These are phyloP conservation scores for Poicephalus gulielmi DNA, from an alignment of 2,113 vertebrate genomes.

Conservation along the genomic window DNA sequence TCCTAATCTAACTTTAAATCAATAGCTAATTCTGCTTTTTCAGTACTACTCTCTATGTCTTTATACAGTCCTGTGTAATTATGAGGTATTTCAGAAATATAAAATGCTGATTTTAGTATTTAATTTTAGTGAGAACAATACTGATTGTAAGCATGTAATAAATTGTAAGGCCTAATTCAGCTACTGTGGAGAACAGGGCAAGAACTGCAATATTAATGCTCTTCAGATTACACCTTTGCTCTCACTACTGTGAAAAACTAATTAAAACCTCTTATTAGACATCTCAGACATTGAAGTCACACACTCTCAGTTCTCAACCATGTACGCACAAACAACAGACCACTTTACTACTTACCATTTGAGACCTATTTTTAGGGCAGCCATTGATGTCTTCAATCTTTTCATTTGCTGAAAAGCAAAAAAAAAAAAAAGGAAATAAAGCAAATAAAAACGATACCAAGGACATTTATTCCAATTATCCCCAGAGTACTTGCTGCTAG, in stretches of 20 bases:
- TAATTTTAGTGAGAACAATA: background rate
- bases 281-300: background rate
- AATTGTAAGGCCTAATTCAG: background rate
- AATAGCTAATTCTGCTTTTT: background rate
- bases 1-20: background rate
- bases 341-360: constrained; percentile 89
- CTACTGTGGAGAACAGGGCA: background rate
- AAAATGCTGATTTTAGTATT: background rate
- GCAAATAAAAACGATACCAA: background rate
- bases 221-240: background rate
- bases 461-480: background rate
- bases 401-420: constrained; percentile 88
- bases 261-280: background rate
- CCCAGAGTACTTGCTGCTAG: constrained; percentile 29
- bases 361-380: constrained; percentile 94
- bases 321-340: background rate
- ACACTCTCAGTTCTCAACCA: background rate
- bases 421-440: background rate
- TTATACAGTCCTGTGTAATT: background rate
- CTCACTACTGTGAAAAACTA: background rate
- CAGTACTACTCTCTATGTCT: background rate
- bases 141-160: background rate
- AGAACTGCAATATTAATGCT: background rate
- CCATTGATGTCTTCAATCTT: constrained; percentile 98
- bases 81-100: background rate